phyloP scores from a whole-genome alignment of 2,888 invertebrate species.

The Coremacera marginata region DNA sequence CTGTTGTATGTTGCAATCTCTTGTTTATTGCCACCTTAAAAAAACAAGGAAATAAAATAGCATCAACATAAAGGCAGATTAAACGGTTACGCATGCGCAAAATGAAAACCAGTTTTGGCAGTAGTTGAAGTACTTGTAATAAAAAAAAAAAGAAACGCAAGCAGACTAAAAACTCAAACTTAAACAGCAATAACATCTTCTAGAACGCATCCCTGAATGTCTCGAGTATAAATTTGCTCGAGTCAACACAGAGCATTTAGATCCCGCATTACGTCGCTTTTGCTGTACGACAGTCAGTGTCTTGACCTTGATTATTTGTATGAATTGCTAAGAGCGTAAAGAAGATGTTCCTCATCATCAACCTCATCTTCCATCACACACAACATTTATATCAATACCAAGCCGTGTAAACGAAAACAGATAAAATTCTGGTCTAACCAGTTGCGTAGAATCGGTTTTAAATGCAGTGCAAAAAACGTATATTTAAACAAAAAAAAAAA shows the following conservation, averaged over 20 bases:
- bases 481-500: neutral
- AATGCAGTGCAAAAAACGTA: neutral
- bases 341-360: constrained; percentile 3
- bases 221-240: too few relatives aligned
- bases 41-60: neutral
- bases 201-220: too few relatives aligned
- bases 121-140: neutral
- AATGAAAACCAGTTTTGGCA: neutral
- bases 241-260: too few relatives aligned
- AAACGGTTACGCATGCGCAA: constrained; percentile 1
- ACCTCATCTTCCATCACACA: neutral
- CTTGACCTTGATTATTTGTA: constrained; percentile 35
- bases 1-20: too few relatives aligned
- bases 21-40: neutral
- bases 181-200: too few relatives aligned
- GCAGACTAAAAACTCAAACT: too few relatives aligned
- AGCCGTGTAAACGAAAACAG: neutral
- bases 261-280: too few relatives aligned
- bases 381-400: neutral
- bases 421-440: constrained; percentile 18
- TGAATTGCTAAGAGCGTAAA: neutral
- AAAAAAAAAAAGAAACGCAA: too few relatives aligned
- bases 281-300: constrained; percentile 2
- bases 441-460: neutral
- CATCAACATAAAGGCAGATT: neutral